A percentile compares a stretch with the other conserved stretches of the same genome.
These are phyloP conservation scores for Crax fasciolata DNA, from an alignment of 2,797 vertebrate genomes.

Conservation along the genomic window DNA sequence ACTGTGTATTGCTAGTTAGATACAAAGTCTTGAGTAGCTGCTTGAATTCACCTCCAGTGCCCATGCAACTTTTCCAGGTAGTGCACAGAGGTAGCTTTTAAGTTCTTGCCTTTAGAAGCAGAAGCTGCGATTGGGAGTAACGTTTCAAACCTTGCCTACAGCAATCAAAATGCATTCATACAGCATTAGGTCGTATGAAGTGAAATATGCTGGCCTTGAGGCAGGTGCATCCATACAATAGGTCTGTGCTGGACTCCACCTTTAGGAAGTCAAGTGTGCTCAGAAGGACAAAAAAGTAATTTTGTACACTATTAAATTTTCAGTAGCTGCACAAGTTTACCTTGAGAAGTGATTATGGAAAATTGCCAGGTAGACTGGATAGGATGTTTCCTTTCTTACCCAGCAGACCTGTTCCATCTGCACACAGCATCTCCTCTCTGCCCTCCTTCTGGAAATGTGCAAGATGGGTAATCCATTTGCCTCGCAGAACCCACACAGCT, in stretches of 20 bases:
- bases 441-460: not conserved
- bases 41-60: not conserved
- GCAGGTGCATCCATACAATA: not conserved
- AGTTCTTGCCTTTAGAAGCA: not conserved
- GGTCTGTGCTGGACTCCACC: not conserved
- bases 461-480: not conserved
- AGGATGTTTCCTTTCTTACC: not conserved
- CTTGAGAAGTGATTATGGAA: not conserved
- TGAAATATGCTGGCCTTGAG: not conserved
- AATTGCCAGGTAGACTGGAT: not conserved
- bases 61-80: not conserved
- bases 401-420: not conserved
- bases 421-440: not conserved
- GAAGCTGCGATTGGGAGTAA: not conserved
- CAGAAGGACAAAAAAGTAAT: not conserved
- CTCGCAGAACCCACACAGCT: constrained; percentile 11
- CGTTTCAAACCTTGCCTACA: not conserved
- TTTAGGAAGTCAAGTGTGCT: not conserved
- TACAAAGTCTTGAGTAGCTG: not conserved
- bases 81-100: not conserved
- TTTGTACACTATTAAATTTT: not conserved
- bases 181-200: not conserved
- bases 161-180: not conserved
- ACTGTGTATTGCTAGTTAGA: not conserved
- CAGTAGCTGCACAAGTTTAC: not conserved